A percentile compares a stretch with the other conserved stretches of the same genome.
These are phyloP conservation scores for Cygnus atratus DNA, from an alignment of 2,113 vertebrate species.

Conservation along the genomic window DNA sequence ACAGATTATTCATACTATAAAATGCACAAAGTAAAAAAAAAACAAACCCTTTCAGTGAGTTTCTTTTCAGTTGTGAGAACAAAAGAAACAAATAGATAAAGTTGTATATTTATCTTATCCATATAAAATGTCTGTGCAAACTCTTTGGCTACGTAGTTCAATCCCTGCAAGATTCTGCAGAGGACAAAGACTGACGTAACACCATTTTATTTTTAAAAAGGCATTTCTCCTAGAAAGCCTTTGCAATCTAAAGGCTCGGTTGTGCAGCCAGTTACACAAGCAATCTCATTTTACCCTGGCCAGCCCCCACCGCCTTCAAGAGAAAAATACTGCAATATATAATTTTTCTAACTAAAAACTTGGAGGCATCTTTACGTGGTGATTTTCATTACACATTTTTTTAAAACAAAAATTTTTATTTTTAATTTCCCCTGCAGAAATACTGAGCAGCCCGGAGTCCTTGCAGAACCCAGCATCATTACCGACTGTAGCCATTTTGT, in stretches of 20 bases:
- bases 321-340: neutral
- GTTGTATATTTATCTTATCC: neutral
- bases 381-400: neutral
- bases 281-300: neutral
- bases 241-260: neutral
- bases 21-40: neutral
- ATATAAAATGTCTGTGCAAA: neutral
- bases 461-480: neutral
- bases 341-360: neutral
- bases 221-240: neutral
- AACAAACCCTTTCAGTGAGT: neutral
- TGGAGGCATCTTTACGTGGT: neutral
- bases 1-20: neutral
- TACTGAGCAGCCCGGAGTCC: neutral
- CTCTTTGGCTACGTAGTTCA: neutral
- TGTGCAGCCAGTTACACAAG: neutral
- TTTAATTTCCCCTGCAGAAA: neutral
- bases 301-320: neutral
- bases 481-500: slow-evolving; percentile 56
- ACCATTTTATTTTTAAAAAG: neutral
- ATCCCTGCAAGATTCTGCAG: neutral
- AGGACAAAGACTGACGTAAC: slow-evolving; percentile 19
- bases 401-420: neutral
- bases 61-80: neutral
- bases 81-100: neutral